Conservation (phyloP, 2,797 vertebrate genomes). For the Notoglanidium macrostoma region DNA sequence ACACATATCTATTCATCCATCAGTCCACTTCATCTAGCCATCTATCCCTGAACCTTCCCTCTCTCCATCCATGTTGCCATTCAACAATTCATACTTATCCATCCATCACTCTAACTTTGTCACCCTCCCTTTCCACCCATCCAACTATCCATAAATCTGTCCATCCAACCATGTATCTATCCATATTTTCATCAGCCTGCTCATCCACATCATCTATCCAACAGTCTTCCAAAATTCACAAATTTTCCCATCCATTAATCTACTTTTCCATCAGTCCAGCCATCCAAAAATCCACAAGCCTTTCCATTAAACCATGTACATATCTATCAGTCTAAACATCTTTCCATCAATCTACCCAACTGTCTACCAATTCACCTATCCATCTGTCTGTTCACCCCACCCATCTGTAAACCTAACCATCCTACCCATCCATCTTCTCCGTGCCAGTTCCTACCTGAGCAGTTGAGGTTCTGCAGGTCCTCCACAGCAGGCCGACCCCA, state of each 20-base stretch:
- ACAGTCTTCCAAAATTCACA: background rate
- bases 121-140: background rate
- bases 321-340: background rate
- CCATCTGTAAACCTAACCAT: background rate
- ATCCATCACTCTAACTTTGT: background rate
- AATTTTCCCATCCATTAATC: background rate
- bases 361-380: background rate
- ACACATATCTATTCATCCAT: background rate
- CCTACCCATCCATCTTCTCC: background rate
- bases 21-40: background rate
- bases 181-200: no score
- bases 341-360: background rate
- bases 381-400: background rate
- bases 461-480: constrained; percentile 65
- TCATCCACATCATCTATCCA: background rate
- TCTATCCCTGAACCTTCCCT: background rate
- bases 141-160: background rate
- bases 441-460: constrained; percentile 72
- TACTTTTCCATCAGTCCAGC: background rate
- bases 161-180: background rate
- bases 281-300: background rate
- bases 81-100: background rate
- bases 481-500: constrained; percentile 83
- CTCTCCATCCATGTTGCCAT: no score
- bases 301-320: background rate